Percentiles rank a stretch among this genome's conserved stretches.
Evolutionary conservation across 1,140 invertebrate genomes (phyloP).

Genomic region (Coelopa frigida): DNA sequence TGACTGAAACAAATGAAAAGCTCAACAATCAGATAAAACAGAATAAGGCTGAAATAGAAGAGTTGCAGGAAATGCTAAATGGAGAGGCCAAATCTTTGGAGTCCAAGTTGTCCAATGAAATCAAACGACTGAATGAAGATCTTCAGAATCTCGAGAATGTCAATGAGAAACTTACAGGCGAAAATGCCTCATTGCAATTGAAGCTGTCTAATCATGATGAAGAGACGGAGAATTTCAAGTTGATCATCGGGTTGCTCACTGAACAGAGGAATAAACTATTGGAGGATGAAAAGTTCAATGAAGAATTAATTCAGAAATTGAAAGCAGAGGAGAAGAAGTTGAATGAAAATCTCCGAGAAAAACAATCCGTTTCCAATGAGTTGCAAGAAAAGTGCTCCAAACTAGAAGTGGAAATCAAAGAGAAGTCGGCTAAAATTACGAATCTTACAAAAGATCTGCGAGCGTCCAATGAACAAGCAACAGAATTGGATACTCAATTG

Average conservation of each 20-base stretch:
- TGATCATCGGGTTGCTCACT: neutral
- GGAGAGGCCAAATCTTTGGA: neutral
- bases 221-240: neutral
- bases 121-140: slow-evolving; percentile 8
- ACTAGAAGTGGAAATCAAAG: slow-evolving; percentile 1
- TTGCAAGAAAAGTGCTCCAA: neutral
- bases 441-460: neutral
- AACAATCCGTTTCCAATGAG: neutral
- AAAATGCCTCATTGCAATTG: slow-evolving; percentile 12
- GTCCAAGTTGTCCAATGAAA: neutral
- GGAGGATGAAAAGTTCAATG: neutral
- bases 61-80: slow-evolving; percentile 2
- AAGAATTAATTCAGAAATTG: neutral
- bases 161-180: slow-evolving; percentile 19
- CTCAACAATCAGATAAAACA: neutral
- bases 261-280: neutral
- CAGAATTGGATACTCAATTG: neutral
- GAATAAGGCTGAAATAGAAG: neutral
- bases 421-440: neutral
- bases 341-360: neutral
- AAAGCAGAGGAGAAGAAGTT: neutral
- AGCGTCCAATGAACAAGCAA: neutral
- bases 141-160: slow-evolving; percentile 17
- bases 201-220: neutral
- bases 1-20: neutral